Conservation (phyloP, 2,797 vertebrate species). For the Tenualosa thibaudeaui region DNA sequence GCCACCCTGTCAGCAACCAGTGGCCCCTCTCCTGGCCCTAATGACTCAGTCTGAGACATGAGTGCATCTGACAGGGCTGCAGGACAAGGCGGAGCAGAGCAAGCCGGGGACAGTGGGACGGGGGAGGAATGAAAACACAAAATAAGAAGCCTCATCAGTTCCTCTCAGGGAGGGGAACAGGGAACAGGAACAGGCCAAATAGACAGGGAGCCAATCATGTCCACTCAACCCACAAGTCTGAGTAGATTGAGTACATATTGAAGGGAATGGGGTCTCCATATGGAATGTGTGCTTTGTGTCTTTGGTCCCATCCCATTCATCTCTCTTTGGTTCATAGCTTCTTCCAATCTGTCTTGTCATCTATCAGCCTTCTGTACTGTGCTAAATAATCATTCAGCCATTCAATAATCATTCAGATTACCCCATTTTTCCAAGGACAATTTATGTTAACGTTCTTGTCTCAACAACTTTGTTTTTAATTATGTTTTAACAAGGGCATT, state of each 20-base stretch:
- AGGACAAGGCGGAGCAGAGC: not conserved
- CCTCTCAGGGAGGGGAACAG: not conserved
- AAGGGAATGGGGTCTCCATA: not conserved
- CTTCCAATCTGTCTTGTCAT: not conserved
- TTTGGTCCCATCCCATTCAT: not conserved
- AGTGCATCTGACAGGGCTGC: slow-evolving; percentile 2
- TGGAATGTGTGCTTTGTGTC: not conserved
- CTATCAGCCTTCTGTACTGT: not conserved
- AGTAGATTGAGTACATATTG: not conserved
- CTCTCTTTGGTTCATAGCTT: not conserved
- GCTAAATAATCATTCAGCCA: not conserved
- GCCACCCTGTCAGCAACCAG: slow-evolving; percentile 46
- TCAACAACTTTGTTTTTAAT: not conserved
- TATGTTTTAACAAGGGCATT: too few relatives aligned
- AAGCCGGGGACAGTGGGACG: not conserved
- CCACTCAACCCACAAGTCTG: not conserved
- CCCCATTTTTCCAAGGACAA: not conserved
- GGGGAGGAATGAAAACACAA: not conserved
- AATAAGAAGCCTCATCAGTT: not conserved
- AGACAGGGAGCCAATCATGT: not conserved
- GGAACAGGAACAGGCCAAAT: not conserved
- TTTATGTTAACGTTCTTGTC: not conserved
- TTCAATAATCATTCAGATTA: not conserved
- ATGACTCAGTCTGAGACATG: not conserved
- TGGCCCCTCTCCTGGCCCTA: slow-evolving; percentile 34